Base-by-base conservation (phyloP, 2,888 invertebrate genomes). In the Eupelmus urozonus region DNA sequence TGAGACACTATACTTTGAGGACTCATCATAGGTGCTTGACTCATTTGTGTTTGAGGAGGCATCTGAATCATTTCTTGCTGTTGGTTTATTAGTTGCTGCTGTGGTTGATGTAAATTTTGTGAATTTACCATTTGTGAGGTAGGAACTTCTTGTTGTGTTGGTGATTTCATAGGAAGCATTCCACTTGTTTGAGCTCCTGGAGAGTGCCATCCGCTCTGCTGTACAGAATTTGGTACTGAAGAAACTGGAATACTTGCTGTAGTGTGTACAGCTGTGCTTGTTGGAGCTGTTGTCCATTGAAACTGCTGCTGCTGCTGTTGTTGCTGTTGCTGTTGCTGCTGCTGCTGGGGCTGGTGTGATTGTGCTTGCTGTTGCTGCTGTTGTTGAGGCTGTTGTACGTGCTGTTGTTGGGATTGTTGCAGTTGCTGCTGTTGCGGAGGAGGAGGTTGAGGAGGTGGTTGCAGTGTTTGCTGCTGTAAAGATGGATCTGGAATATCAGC, bases 31-130 rank as follows among this genome's bases (percentile, higher is more conserved):
- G 82, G 49, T 40, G 82, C 83, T 40, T 81, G 81, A 82, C 82
- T 82, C 82, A 79, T 82, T 77, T 85, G 86, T 11, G 90, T 87
- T 23, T 88, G 89, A 70, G 85, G 84, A 20, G 80, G 62, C 73
- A 84, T 84, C 63, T 74, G 90, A 9, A 90, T 83, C 16, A 90
- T 87, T 16, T 88, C 89, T 76, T 85, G 85, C 80, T 92, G 92
- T 80, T 92, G 92, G 81, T 91, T 92, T 4, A 92, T 85, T 20
- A 91, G 91, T 49, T 86, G 87, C 65, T 86, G 84, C 16, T 80
- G 82, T 25, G 84, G 83, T 55, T 85, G 83, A 63, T 82, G 84
- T 65, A 83, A 81, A 20, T 72, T 76, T 76, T 82, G 82, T n/a
- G 84, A 81, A 29, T 82, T 82, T 25, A 85, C 81, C 42, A 86